A percentile compares a stretch with the other conserved stretches of the same genome.
Evolutionary conservation across 2,888 invertebrate species (phyloP).

Genomic region (Invenusta paracnida): DNA sequence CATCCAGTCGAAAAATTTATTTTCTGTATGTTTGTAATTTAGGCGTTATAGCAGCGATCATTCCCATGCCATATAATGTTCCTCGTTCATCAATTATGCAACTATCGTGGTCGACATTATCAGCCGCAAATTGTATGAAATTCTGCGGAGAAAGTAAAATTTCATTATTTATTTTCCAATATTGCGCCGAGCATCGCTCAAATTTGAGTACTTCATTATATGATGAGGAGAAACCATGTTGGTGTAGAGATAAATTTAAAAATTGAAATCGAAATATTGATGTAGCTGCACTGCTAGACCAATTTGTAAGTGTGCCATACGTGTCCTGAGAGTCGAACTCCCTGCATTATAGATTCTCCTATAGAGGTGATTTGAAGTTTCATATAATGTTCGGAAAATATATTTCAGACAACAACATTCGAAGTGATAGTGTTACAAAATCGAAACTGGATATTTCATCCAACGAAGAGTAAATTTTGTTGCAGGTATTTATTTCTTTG

Average conservation of each 20-base stretch:
- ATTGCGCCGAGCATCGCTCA: slow-evolving; percentile 44
- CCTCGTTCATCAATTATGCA: slow-evolving; percentile 47
- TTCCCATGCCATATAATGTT: slow-evolving; percentile 49
- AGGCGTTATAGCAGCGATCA: slow-evolving; percentile 48
- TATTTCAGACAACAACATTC: neutral
- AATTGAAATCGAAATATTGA: neutral
- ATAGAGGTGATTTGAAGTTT: neutral
- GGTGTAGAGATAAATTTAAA: neutral
- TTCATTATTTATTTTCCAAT: slow-evolving; percentile 38
- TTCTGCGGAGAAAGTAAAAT: slow-evolving; percentile 37
- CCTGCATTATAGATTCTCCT: neutral
- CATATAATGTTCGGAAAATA: neutral
- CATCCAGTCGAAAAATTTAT: slow-evolving; percentile 39
- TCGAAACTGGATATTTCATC: slow-evolving; percentile 5
- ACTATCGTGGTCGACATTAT: slow-evolving; percentile 50
- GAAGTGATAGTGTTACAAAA: slow-evolving; percentile 1
- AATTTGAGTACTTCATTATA: slow-evolving; percentile 41
- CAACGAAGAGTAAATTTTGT: neutral
- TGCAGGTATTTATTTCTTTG: slow-evolving; percentile 1
- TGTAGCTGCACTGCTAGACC: slow-evolving; percentile 8
- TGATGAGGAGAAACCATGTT: slow-evolving; percentile 4
- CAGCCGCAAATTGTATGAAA: slow-evolving; percentile 49
- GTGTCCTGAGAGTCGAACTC: neutral
- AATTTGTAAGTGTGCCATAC: neutral
- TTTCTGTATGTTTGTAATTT: slow-evolving; percentile 41